Conservation (phyloP, 2,797 vertebrate species). For the Sebastolobus alascanus region DNA sequence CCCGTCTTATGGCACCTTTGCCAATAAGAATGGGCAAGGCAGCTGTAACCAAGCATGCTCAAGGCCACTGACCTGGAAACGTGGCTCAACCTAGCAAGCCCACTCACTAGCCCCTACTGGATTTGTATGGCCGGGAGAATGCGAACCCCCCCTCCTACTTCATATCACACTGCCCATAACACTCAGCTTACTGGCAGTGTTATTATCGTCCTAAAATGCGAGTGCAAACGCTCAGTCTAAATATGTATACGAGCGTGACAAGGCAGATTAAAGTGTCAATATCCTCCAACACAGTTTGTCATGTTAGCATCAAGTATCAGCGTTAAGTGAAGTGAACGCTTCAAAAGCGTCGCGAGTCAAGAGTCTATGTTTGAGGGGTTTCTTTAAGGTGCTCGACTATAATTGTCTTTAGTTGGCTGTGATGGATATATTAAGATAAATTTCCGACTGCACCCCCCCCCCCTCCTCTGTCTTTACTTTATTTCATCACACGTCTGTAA, state of each 20-base stretch:
- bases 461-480: conserved; percentile 48
- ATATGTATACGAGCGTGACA: conserved; percentile 68
- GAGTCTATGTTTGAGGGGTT: conserved; percentile 51
- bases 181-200: conserved; percentile 60
- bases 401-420: conserved; percentile 60
- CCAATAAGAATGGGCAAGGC: conserved; percentile 82
- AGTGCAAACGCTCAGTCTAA: conserved; percentile 54
- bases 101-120: conserved; percentile 78
- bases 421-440: conserved; percentile 67
- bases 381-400: conserved; percentile 50
- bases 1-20: conserved; percentile 80
- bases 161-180: conserved; percentile 52
- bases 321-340: conserved; percentile 52
- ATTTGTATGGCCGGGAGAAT: conserved; percentile 76
- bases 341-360: conserved; percentile 63
- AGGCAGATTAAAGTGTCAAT: conserved; percentile 67
- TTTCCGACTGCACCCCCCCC: neutral
- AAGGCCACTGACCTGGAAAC: conserved; percentile 88
- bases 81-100: conserved; percentile 79
- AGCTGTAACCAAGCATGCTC: conserved; percentile 85
- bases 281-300: conserved; percentile 52
- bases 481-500: conserved; percentile 74
- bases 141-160: conserved; percentile 33
- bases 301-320: conserved; percentile 46
- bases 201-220: conserved; percentile 64